A percentile compares a stretch with the other conserved stretches of the same genome.
These are phyloP conservation scores for Melanotaenia maccullochi DNA, from an alignment of 2,797 vertebrate species.

Conservation along the genomic window DNA sequence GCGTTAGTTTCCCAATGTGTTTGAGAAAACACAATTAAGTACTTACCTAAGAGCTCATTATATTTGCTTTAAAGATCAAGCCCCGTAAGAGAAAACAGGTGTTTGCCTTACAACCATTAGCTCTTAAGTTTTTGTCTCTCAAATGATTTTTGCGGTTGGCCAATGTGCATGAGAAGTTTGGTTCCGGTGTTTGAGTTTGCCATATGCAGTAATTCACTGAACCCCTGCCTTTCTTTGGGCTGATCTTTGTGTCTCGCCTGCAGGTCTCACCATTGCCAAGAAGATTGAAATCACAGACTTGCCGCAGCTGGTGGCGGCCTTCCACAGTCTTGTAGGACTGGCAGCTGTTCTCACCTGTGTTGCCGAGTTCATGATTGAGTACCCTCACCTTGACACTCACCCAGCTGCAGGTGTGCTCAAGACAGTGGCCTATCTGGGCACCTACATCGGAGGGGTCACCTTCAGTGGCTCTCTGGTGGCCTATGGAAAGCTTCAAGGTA, in stretches of 20 bases:
- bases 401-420: conserved; percentile 80
- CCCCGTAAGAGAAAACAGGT: conserved; percentile 59
- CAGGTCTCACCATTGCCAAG: conserved; percentile 87
- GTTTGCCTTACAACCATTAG: conserved; percentile 34
- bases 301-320: conserved; percentile 85
- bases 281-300: conserved; percentile 86
- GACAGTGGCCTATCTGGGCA: conserved; percentile 82
- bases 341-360: conserved; percentile 82
- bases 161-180: conserved; percentile 32
- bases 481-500: conserved; percentile 83
- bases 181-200: conserved; percentile 15
- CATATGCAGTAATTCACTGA: conserved; percentile 22
- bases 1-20: conserved; percentile 26
- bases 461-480: conserved; percentile 84
- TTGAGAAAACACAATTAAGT: conserved; percentile 37
- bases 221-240: background rate
- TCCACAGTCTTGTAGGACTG: conserved; percentile 86
- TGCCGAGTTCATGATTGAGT: conserved; percentile 82
- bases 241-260: background rate
- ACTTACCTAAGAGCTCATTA: conserved; percentile 44
- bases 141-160: conserved; percentile 19
- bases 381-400: conserved; percentile 80
- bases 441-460: conserved; percentile 81
- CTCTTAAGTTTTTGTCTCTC: conserved; percentile 7
- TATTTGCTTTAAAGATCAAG: conserved; percentile 52